These are phyloP conservation scores for Martes flavigula DNA, from an alignment of 2,797 vertebrate species.

Conservation along the genomic window DNA sequence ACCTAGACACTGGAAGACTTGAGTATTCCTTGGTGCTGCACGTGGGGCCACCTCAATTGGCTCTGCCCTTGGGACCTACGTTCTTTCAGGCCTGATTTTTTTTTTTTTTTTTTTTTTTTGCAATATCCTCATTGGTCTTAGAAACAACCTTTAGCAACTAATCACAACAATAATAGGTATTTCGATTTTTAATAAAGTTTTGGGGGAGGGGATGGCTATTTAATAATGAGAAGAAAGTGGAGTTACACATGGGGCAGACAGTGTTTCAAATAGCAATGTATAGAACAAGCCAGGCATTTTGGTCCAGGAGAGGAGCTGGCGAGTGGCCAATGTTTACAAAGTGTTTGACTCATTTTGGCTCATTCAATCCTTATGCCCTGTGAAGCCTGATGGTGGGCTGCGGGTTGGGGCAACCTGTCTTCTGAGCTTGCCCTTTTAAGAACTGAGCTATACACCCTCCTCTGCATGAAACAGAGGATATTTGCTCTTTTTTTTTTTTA, in stretches of 20 bases:
- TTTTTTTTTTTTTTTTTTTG: neutral
- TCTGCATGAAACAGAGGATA: neutral
- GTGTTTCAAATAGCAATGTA: neutral
- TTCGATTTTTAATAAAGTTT: conserved; percentile 33
- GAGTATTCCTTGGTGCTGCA: neutral
- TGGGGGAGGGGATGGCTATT: neutral
- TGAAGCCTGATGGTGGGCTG: neutral
- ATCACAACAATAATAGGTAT: neutral
- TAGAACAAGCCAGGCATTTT: neutral
- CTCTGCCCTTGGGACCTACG: neutral
- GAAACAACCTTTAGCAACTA: neutral
- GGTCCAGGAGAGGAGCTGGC: neutral
- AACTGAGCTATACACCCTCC: neutral
- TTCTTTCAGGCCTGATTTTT: neutral
- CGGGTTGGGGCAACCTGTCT: neutral
- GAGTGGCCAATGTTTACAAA: neutral
- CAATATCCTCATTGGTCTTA: neutral
- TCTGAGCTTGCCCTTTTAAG: neutral
- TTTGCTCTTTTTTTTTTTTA: too few species aligned
- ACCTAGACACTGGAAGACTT: neutral
- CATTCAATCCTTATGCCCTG: neutral
- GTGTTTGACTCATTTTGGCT: neutral
- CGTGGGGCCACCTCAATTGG: neutral
- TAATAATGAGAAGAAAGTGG: neutral
- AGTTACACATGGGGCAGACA: neutral